These are phyloP conservation scores for Nymphalis urticae DNA, from an alignment of 2,888 invertebrate species.

Conservation along the genomic window DNA sequence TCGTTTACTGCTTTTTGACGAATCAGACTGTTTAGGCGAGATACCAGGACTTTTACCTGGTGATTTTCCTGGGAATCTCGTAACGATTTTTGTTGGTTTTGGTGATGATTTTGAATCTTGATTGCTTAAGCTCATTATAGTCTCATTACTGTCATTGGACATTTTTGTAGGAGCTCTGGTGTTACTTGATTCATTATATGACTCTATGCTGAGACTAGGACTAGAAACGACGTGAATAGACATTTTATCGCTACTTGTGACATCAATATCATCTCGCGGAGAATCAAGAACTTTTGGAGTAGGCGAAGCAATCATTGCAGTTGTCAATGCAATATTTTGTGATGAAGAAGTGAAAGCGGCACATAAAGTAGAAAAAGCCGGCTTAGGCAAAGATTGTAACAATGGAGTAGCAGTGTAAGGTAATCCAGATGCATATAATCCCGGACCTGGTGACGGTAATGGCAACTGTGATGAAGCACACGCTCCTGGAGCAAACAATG, in stretches of 20 bases:
- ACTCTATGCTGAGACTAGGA: slow-evolving; percentile 67
- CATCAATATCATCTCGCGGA: slow-evolving; percentile 69
- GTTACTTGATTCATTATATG: slow-evolving; percentile 60
- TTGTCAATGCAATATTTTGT: slow-evolving; percentile 90
- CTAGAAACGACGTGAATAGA: slow-evolving; percentile 66
- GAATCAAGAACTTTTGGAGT: slow-evolving; percentile 76
- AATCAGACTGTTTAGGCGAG: slow-evolving; percentile 84
- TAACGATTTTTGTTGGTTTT: slow-evolving; percentile 79
- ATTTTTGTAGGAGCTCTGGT: slow-evolving; percentile 59
- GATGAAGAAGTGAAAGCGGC: slow-evolving; percentile 92
- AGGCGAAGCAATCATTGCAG: slow-evolving; percentile 89
- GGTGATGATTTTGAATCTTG: slow-evolving; percentile 65
- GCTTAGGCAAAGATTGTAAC: slow-evolving; percentile 79
- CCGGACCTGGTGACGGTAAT: slow-evolving; percentile 85
- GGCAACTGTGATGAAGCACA: slow-evolving; percentile 81
- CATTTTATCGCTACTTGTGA: slow-evolving; percentile 64
- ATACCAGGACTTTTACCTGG: slow-evolving; percentile 86
- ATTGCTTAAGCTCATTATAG: slow-evolving; percentile 54
- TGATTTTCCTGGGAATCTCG: slow-evolving; percentile 85
- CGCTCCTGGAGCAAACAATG: slow-evolving; percentile 80
- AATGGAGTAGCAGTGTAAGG: slow-evolving; percentile 77
- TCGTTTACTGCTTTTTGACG: slow-evolving; percentile 62
- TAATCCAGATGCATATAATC: slow-evolving; percentile 82
- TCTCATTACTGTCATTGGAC: slow-evolving; percentile 66
- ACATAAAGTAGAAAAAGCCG: slow-evolving; percentile 76